phyloP scores from a whole-genome alignment of 2,888 invertebrate species.

The Lordiphosa andalusiaca region DNA sequence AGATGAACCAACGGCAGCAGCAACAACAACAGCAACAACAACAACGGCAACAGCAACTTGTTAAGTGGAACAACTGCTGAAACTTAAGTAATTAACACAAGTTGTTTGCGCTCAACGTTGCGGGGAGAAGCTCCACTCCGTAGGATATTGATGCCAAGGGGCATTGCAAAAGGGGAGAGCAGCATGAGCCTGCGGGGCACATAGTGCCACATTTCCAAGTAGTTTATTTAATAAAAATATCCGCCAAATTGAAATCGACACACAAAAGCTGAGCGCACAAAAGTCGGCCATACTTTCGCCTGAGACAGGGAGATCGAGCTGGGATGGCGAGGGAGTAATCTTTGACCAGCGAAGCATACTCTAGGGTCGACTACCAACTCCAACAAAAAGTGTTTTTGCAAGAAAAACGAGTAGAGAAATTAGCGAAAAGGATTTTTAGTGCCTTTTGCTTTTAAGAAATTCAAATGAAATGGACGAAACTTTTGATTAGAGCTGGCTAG shows the following conservation, averaged over 20 bases:
- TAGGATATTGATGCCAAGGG: slow-evolving; percentile 10
- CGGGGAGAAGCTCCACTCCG: slow-evolving; percentile 24
- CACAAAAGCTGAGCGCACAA: slow-evolving; percentile 16
- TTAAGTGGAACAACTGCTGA: slow-evolving; percentile 67
- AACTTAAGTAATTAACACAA: slow-evolving; percentile 75
- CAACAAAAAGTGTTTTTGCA: slow-evolving; percentile 12
- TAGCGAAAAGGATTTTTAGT: background rate
- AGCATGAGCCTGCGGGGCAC: background rate
- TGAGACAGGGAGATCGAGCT: slow-evolving; percentile 3
- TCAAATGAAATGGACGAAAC: background rate
- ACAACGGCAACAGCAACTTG: slow-evolving; percentile 35
- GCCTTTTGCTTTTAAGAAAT: background rate
- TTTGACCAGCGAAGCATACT: slow-evolving; percentile 27
- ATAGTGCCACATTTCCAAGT: slow-evolving; percentile 24
- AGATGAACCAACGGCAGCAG: slow-evolving; percentile 5
- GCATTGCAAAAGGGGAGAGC: too few species aligned
- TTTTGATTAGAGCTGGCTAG: background rate
- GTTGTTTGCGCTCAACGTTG: slow-evolving; percentile 55
- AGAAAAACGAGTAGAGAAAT: too few species aligned
- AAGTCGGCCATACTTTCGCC: slow-evolving; percentile 4
- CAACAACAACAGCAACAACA: slow-evolving; percentile 7
- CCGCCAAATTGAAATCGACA: slow-evolving; percentile 35
- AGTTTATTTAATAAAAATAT: slow-evolving; percentile 49
- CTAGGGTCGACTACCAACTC: slow-evolving; percentile 5
- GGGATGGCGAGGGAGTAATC: background rate